phyloP scores from a whole-genome alignment of 2,113 vertebrate genomes.

The Ceyx margarethae region DNA sequence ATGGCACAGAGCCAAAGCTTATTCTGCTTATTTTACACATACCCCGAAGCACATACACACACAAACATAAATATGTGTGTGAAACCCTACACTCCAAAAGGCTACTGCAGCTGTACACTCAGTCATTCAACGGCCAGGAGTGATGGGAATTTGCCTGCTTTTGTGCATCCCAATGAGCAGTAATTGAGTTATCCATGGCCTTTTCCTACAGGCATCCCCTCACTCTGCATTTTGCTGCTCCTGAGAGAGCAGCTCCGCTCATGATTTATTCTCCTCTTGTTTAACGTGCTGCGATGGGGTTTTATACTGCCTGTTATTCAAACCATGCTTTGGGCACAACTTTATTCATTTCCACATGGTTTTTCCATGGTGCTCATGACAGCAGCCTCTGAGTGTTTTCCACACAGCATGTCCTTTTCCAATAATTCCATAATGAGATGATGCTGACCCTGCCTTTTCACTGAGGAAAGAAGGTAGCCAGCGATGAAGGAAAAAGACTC shows the following conservation, averaged over 20 bases:
- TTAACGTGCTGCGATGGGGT: neutral
- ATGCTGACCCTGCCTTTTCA: neutral
- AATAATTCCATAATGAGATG: neutral
- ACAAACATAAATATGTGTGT: neutral
- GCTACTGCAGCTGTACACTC: neutral
- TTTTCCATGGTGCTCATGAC: constrained; percentile 25
- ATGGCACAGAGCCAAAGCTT: neutral
- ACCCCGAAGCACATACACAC: neutral
- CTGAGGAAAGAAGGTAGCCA: neutral
- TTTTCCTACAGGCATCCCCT: constrained; percentile 18
- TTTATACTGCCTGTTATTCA: constrained; percentile 49
- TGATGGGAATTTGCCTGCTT: neutral
- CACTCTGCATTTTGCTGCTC: neutral
- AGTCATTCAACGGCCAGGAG: neutral
- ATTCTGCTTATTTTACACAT: neutral
- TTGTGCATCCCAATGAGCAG: neutral
- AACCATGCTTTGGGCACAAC: constrained; percentile 33
- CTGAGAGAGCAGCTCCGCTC: constrained; percentile 1
- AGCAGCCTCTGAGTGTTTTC: constrained; percentile 5
- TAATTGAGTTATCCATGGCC: neutral
- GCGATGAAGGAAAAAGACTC: neutral
- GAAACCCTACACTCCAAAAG: neutral
- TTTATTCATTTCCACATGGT: constrained; percentile 26
- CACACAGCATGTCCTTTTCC: neutral
- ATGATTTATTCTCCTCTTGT: constrained; percentile 37